Conservation (phyloP, 2,888 invertebrate species). For the Cancer borealis region DNA sequence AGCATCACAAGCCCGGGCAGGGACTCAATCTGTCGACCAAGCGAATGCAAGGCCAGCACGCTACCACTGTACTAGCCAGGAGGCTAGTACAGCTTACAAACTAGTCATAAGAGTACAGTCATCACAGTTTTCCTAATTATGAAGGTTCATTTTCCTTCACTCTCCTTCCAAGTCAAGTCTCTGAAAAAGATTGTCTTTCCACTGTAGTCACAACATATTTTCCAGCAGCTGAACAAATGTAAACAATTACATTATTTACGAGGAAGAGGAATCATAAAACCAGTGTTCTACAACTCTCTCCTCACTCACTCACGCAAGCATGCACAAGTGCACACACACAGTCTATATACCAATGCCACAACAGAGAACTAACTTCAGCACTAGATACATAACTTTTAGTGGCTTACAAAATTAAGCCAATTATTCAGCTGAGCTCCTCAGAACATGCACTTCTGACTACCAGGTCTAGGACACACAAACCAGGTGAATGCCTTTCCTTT, state of each 20-base stretch:
- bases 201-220: background rate
- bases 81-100: too few relatives aligned
- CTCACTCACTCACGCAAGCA: background rate
- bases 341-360: background rate
- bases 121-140: background rate
- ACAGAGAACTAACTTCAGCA: background rate
- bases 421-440: background rate
- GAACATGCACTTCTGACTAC: background rate
- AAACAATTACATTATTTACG: background rate
- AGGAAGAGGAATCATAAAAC: background rate
- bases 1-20: too few relatives aligned
- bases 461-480: background rate
- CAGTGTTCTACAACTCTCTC: background rate
- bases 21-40: too few relatives aligned
- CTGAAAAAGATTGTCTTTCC: background rate
- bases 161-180: background rate
- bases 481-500: background rate
- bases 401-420: conserved; percentile 39
- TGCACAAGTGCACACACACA: background rate
- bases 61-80: too few relatives aligned
- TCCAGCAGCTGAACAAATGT: background rate
- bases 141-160: background rate
- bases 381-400: background rate
- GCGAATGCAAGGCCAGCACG: too few relatives aligned
- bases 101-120: background rate